Conservation (phyloP, 2,888 invertebrate genomes). For the Autographa pulchrina region DNA sequence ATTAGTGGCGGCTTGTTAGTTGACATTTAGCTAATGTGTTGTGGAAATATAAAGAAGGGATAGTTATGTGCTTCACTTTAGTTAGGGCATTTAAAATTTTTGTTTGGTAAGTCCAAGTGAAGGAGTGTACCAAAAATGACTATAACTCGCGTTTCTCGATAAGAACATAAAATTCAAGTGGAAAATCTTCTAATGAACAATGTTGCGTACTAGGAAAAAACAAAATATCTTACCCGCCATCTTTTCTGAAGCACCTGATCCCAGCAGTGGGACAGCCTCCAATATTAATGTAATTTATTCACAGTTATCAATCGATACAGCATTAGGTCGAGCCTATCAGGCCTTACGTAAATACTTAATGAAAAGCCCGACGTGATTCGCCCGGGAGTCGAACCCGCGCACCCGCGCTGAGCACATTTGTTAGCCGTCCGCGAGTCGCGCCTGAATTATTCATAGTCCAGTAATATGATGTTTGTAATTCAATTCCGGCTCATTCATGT, state of each 20-base stretch:
- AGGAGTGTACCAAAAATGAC: no score
- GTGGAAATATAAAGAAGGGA: no score
- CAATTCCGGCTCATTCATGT: not conserved
- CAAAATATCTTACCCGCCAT: not conserved
- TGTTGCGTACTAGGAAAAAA: no score
- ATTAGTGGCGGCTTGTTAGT: not conserved
- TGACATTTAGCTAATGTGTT: not conserved
- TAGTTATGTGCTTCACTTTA: no score
- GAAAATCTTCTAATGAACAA: no score
- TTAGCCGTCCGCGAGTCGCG: conserved; percentile 9
- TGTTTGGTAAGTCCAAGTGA: no score
- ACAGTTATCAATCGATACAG: conserved; percentile 4
- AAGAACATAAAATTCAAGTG: no score
- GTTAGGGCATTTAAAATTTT: no score
- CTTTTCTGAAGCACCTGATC: not conserved
- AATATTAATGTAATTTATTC: not conserved
- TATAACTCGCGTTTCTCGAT: no score
- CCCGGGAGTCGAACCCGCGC: conserved; percentile 4
- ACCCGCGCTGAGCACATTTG: conserved; percentile 18
- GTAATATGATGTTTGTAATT: not conserved
- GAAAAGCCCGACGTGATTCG: conserved; percentile 23
- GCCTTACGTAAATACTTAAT: conserved; percentile 16
- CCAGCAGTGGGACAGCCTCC: not conserved
- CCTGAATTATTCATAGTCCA: not conserved
- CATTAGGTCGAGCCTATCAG: not conserved